Evolutionary conservation across 2,888 invertebrate genomes (phyloP).

Genomic region (Eupithecia exiguata): DNA sequence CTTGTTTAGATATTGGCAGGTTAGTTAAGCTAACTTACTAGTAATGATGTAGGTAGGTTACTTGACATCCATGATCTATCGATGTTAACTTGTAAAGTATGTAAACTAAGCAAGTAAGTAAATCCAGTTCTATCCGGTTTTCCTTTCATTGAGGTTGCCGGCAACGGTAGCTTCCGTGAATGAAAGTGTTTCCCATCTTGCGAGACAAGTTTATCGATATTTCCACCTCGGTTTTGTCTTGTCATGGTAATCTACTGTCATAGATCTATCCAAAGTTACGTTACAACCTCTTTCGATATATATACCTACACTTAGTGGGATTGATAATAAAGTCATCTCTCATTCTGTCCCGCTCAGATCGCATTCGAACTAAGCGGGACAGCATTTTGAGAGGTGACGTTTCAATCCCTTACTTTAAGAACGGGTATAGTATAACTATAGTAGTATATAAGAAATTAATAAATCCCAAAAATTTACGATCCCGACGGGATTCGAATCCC

Average conservation of each 20-base stretch:
- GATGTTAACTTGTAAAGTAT: conserved; percentile 24
- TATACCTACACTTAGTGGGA: no score
- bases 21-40: not conserved
- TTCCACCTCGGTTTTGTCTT: conserved; percentile 10
- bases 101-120: conserved; percentile 52
- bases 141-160: conserved; percentile 67
- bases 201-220: conserved; percentile 35
- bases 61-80: not conserved
- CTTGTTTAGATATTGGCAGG: no score
- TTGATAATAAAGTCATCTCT: no score
- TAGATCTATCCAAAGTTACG: not conserved
- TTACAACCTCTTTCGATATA: not conserved
- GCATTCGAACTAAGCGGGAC: no score
- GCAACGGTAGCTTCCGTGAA: conserved; percentile 67
- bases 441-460: no score
- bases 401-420: no score
- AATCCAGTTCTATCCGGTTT: conserved; percentile 74
- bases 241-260: not conserved
- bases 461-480: no score
- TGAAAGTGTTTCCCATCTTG: conserved; percentile 62
- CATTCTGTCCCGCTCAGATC: no score
- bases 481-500: no score
- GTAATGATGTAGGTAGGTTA: not conserved
- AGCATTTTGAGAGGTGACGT: no score
- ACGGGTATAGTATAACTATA: no score